Percentiles rank a stretch among this genome's conserved stretches.
Evolutionary conservation across 2,888 invertebrate species (phyloP).

Genomic region (Erebia aethiops): DNA sequence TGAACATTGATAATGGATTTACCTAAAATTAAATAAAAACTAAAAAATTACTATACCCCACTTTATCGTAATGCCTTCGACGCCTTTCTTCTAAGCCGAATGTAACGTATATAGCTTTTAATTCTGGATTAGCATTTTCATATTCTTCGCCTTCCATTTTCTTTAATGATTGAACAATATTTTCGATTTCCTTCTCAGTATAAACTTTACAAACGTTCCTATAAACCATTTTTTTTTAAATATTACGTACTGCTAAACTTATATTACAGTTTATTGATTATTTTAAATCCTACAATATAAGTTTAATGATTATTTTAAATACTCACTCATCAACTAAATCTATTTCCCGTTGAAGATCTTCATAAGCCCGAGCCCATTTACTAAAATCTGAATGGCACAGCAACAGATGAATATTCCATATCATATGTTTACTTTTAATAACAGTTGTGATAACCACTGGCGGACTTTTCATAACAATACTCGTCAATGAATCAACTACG

Average conservation of each 20-base stretch:
- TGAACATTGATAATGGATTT: not conserved
- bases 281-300: constrained; percentile 38
- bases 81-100: constrained; percentile 66
- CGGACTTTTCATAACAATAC: constrained; percentile 62
- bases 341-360: constrained; percentile 60
- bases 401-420: constrained; percentile 66
- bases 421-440: constrained; percentile 63
- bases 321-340: constrained; percentile 63
- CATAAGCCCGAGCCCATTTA: constrained; percentile 66
- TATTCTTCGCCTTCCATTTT: constrained; percentile 68
- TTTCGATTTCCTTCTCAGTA: constrained; percentile 61
- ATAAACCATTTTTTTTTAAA: not conserved
- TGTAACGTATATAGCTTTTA: constrained; percentile 62
- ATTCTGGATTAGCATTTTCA: constrained; percentile 57
- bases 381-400: constrained; percentile 69
- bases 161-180: constrained; percentile 58
- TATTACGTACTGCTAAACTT: not conserved
- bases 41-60: constrained; percentile 38
- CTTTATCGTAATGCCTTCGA: constrained; percentile 52
- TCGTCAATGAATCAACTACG: constrained; percentile 67
- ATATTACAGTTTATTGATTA: too few relatives aligned
- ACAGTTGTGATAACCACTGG: constrained; percentile 59
- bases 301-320: not conserved
- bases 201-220: constrained; percentile 52
- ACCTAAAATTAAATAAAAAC: not conserved